Conservation (phyloP, 2,888 invertebrate genomes). For the Erebia epiphron region DNA sequence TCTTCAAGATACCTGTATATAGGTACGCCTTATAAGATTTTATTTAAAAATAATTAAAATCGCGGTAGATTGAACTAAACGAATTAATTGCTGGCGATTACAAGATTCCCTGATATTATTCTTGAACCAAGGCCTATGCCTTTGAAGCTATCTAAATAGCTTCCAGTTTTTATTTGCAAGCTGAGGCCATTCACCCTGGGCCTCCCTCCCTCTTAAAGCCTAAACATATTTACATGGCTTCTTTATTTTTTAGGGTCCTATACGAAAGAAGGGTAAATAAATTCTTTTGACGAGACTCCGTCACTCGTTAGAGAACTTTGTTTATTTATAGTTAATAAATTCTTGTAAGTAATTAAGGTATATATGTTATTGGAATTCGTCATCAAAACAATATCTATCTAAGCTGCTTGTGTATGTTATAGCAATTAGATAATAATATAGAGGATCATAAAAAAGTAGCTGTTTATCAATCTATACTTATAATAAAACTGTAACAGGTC, state of each 20-base stretch:
- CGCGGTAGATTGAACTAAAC: conserved; percentile 13
- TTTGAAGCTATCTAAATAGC: too few species aligned
- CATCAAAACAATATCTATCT: too few species aligned
- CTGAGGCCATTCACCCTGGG: conserved; percentile 26
- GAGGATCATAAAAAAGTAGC: too few species aligned
- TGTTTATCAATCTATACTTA: too few species aligned
- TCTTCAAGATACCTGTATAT: too few species aligned
- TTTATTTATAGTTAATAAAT: not conserved
- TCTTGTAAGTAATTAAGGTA: not conserved
- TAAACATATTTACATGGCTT: conserved; percentile 32
- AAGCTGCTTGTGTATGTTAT: too few species aligned
- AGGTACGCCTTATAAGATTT: not conserved
- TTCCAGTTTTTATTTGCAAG: conserved; percentile 30
- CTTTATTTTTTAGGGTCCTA: conserved; percentile 26
- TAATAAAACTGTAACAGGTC: too few species aligned
- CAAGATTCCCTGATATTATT: conserved; percentile 29
- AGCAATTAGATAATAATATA: too few species aligned
- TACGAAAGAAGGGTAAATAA: conserved; percentile 13
- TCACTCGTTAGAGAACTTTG: not conserved
- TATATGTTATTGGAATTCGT: too few species aligned
- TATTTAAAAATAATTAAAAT: conserved; percentile 1
- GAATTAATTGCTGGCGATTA: conserved; percentile 12
- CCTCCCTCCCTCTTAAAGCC: conserved; percentile 16
- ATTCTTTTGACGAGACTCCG: conserved; percentile 12
- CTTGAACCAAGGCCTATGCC: conserved; percentile 31